Conservation (phyloP, 1,140 invertebrate species). For the Pemphigus obesinymphae region DNA sequence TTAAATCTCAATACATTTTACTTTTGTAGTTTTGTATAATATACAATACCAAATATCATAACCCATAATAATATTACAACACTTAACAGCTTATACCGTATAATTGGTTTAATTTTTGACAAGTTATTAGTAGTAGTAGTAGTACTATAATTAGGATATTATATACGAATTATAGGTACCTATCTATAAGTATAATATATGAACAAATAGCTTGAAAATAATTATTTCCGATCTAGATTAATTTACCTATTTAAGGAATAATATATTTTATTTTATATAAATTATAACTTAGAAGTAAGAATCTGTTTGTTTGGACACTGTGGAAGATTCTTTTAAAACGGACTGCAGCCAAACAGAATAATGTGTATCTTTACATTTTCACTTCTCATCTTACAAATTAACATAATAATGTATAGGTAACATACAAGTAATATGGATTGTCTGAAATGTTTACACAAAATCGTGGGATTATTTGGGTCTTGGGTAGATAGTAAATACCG, state of each 20-base stretch:
- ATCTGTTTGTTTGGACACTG: constrained; percentile 8
- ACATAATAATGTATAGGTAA: not conserved
- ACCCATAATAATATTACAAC: too few relatives aligned
- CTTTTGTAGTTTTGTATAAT: too few relatives aligned
- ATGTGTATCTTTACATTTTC: not conserved
- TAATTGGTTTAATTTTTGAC: not conserved
- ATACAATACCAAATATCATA: too few relatives aligned
- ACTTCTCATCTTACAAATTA: not conserved
- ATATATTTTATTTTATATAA: too few relatives aligned
- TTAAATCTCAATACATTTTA: too few relatives aligned
- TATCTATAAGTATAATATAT: too few relatives aligned
- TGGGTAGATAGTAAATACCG: not conserved
- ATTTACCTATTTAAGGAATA: too few relatives aligned
- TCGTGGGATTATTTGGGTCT: not conserved
- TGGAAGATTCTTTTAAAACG: not conserved
- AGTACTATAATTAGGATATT: too few relatives aligned
- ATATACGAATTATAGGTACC: too few relatives aligned
- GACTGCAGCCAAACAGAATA: constrained; percentile 18
- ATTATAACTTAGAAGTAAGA: not conserved
- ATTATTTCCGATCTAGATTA: not conserved
- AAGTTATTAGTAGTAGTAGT: too few relatives aligned
- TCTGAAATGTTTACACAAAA: not conserved
- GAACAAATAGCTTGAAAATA: too few relatives aligned
- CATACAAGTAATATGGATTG: not conserved
- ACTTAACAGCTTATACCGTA: not conserved